Evolutionary conservation across 2,888 invertebrate species (phyloP).

Genomic region (Trichopria drosophilae): DNA sequence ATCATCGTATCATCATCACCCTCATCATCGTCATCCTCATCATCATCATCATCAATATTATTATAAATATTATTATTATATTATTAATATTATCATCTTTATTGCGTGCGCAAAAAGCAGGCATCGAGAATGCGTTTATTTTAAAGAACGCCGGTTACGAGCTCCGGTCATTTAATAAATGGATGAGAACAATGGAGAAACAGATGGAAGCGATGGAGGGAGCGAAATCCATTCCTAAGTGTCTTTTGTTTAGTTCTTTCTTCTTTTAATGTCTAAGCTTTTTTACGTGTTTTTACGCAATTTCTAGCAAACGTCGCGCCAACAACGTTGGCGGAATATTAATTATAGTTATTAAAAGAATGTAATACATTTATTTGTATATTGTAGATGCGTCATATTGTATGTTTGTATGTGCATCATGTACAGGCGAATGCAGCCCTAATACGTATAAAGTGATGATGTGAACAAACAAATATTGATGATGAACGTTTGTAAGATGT

Average conservation of each 20-base stretch:
- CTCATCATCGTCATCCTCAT: too few species aligned
- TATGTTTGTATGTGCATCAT: constrained; percentile 48
- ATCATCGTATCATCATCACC: too few species aligned
- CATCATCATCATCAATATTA: too few species aligned
- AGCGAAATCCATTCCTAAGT: too few species aligned
- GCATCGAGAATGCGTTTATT: too few species aligned
- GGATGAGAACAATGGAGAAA: too few species aligned
- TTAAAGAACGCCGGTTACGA: too few species aligned
- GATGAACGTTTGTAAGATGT: constrained; percentile 31
- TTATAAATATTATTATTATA: constrained; percentile 23
- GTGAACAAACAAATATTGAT: constrained; percentile 24
- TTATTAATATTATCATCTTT: constrained; percentile 24
- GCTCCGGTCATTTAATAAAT: too few species aligned
- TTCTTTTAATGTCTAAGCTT: constrained; percentile 21
- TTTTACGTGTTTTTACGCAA: constrained; percentile 27
- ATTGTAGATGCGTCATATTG: constrained; percentile 46
- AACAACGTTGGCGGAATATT: constrained; percentile 34
- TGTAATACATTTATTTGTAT: constrained; percentile 45
- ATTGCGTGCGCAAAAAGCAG: too few species aligned
- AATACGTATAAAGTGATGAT: constrained; percentile 28
- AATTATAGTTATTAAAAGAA: constrained; percentile 29
- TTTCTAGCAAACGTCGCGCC: constrained; percentile 12
- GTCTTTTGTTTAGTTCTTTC: too few species aligned
- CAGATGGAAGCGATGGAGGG: too few species aligned
- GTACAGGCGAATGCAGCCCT: constrained; percentile 42